Evolutionary conservation across 2,113 vertebrate genomes (phyloP).

Genomic region (Charina bottae): DNA sequence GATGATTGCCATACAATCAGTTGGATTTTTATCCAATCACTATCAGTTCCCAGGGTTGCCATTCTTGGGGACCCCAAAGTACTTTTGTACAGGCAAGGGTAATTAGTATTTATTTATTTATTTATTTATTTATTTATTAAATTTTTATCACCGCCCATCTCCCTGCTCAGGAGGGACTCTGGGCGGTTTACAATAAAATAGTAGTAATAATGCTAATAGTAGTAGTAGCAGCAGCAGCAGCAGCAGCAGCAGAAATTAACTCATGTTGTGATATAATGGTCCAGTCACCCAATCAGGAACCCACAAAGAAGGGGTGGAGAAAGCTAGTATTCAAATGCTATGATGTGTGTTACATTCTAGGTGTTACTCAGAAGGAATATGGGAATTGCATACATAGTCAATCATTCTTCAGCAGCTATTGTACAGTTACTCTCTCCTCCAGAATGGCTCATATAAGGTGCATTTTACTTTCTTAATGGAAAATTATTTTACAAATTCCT

Average conservation of each 20-base stretch:
- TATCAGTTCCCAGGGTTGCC: neutral
- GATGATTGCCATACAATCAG: neutral
- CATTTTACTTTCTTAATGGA: neutral
- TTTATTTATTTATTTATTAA: no score
- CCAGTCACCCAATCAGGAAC: neutral
- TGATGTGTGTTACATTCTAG: neutral
- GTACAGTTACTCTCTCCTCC: neutral
- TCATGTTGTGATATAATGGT: neutral
- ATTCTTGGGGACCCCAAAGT: neutral
- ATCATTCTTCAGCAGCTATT: neutral
- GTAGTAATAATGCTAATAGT: no score
- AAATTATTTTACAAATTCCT: neutral
- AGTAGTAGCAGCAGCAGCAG: neutral
- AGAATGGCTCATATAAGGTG: neutral
- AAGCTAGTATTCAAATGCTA: neutral
- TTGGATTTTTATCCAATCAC: neutral
- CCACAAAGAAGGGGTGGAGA: neutral
- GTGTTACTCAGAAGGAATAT: neutral
- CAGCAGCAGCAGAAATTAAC: neutral
- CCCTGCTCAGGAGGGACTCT: no score
- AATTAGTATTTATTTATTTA: no score
- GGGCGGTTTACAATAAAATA: no score
- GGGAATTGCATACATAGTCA: neutral
- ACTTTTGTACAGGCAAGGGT: neutral
- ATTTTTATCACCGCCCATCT: no score